A percentile compares a stretch with the other conserved stretches of the same genome.
phyloP scores from a whole-genome alignment of 1,140 invertebrate species.

The Monochamus saltuarius region DNA sequence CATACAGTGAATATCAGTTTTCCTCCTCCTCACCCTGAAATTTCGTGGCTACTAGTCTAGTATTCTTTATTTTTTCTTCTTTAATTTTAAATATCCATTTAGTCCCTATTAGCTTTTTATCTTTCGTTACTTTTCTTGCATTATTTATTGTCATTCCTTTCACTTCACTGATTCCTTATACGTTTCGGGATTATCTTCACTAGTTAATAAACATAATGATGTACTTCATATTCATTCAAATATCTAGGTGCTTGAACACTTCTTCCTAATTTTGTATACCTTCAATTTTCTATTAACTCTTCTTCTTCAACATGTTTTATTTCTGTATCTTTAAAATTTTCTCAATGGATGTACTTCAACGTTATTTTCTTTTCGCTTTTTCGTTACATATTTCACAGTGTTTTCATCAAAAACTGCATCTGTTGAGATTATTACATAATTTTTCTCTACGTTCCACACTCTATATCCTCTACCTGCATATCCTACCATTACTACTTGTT shows the following conservation, averaged over 20 bases:
- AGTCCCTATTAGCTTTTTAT: constrained; percentile 11
- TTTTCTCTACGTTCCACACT: constrained; percentile 31
- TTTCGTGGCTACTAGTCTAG: constrained; percentile 10
- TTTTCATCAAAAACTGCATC: constrained; percentile 28
- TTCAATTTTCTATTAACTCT: neutral
- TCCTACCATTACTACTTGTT: constrained; percentile 14
- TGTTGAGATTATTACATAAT: constrained; percentile 31
- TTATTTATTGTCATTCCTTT: constrained; percentile 1
- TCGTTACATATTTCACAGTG: constrained; percentile 2
- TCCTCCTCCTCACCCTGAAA: constrained; percentile 16
- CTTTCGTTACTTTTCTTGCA: constrained; percentile 9
- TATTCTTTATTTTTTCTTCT: constrained; percentile 7
- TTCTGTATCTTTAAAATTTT: neutral
- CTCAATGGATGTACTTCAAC: neutral
- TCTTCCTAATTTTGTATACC: no score
- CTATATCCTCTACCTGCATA: constrained; percentile 37
- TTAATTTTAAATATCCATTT: constrained; percentile 14
- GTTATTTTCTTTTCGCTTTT: neutral
- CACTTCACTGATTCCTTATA: neutral
- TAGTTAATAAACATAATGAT: constrained; percentile 9
- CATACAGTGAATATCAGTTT: constrained; percentile 9
- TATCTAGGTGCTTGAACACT: neutral
- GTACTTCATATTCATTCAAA: constrained; percentile 10
- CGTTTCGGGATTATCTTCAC: neutral
- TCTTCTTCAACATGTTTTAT: constrained; percentile 3